Base-by-base conservation (phyloP, 2,113 vertebrate species). In the Pluvianellus socialis region DNA sequence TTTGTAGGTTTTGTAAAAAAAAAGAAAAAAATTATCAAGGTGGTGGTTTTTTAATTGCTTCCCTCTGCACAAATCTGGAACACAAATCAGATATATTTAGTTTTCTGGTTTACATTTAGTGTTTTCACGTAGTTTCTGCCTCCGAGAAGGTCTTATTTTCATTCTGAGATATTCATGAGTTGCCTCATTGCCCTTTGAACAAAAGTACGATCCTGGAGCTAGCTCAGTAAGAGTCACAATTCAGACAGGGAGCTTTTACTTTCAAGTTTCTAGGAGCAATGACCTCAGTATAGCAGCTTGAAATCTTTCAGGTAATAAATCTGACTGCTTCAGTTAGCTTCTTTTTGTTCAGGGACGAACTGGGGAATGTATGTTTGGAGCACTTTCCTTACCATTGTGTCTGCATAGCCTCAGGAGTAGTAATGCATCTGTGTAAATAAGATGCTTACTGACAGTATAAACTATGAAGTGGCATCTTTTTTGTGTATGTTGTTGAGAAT, bases 401-500 rank as follows among this genome's bases (percentile, higher is more conserved):
- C 66, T 87, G 80, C 49, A 20, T 65, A 62, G 91, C 94, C 92
- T 85, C 92, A 22, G 95, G 95, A 92, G n/a, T 49, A 80, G 74
- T 30, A 94, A 62, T 82, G 49, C 45, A 62, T 94, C 89, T 47
- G 50, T 66, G 71, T 85, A 88, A 95, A 85, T 94, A 90, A 89
- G 80, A 79, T 92, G 92, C 67, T 95, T 73, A 61, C 90, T 94
- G 92, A 94, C 76, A 93, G 76, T 73, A 72, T 92, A 87, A 93
- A 96, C 96, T 96, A 92, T 74, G 77, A 96, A 96, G 38, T 53
- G 44, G 8, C 53, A 76, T 94, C 67, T 92, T 95, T 42, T 65
- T 53, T 73, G 42, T 96, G 32, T 80, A 18, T 89, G 66, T 70
- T 95, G 58, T 71, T 89, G 26, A 75, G 38, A 89, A 79, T 75